Percentiles rank a stretch among this genome's conserved stretches.
Conservation (phyloP, 2,113 vertebrate genomes). For the Origma solitaria region DNA sequence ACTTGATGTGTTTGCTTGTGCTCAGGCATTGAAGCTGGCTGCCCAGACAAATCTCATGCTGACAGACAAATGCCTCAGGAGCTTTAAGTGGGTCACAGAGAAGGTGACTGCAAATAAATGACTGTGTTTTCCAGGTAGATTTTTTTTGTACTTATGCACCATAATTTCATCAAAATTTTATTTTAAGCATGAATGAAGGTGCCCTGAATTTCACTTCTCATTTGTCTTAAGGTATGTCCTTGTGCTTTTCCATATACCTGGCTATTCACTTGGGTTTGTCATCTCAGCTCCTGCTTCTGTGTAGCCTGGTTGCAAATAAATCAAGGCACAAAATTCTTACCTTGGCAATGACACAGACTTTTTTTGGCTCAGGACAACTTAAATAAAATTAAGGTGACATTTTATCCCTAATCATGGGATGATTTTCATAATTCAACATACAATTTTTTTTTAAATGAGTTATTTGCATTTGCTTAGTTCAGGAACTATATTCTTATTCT, state of each 20-base stretch:
- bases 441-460: not conserved
- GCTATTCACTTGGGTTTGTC: not conserved
- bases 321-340: not conserved
- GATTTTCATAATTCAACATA: not conserved
- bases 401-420: not conserved
- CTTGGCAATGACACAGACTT: not conserved
- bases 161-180: not conserved
- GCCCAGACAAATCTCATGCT: not conserved
- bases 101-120: not conserved
- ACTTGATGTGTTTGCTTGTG: not conserved
- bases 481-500: not conserved
- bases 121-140: not conserved
- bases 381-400: not conserved
- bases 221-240: not conserved
- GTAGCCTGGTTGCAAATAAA: not conserved
- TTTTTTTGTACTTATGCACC: not conserved
- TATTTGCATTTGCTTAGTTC: not conserved
- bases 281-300: not conserved
- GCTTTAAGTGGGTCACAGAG: not conserved
- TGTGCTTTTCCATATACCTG: not conserved
- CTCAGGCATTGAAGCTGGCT: not conserved
- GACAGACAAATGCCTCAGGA: not conserved
- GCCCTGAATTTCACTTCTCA: not conserved
- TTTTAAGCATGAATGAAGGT: conserved; percentile 2
- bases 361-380: not conserved